Evolutionary conservation across 2,113 vertebrate genomes (phyloP).

Genomic region (Semicossyphus pulcher): DNA sequence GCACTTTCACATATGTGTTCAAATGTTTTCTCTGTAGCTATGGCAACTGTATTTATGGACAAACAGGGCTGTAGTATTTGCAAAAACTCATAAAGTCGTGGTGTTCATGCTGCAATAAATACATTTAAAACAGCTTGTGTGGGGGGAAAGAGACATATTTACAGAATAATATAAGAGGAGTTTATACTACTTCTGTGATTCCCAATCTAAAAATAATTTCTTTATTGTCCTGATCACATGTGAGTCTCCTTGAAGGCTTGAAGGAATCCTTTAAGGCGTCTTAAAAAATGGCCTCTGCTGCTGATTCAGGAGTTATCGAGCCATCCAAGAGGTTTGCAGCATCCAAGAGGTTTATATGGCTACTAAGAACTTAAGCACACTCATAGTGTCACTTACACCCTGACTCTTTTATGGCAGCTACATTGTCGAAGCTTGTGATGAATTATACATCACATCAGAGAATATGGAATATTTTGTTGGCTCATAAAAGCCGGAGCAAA

Average conservation of each 20-base stretch:
- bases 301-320: not conserved
- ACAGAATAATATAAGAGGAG: not conserved
- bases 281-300: too few relatives aligned
- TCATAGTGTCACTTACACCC: slow-evolving; percentile 19
- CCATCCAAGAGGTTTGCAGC: too few relatives aligned
- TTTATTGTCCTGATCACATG: not conserved
- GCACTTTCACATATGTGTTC: not conserved
- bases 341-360: not conserved
- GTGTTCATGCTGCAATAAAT: not conserved
- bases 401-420: slow-evolving; percentile 30
- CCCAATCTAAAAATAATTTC: not conserved
- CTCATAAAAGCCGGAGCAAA: slow-evolving; percentile 64
- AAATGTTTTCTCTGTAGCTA: not conserved
- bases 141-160: not conserved
- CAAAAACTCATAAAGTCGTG: slow-evolving; percentile 1
- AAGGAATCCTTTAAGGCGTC: too few relatives aligned
- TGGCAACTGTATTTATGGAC: not conserved
- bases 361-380: slow-evolving; percentile 2
- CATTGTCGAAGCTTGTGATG: slow-evolving; percentile 19
- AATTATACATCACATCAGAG: slow-evolving; percentile 49
- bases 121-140: not conserved
- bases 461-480: slow-evolving; percentile 64
- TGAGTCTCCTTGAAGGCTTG: not conserved
- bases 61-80: not conserved
- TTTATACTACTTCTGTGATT: not conserved